These are phyloP conservation scores for Uria lomvia DNA, from an alignment of 2,113 vertebrate species.

Conservation along the genomic window DNA sequence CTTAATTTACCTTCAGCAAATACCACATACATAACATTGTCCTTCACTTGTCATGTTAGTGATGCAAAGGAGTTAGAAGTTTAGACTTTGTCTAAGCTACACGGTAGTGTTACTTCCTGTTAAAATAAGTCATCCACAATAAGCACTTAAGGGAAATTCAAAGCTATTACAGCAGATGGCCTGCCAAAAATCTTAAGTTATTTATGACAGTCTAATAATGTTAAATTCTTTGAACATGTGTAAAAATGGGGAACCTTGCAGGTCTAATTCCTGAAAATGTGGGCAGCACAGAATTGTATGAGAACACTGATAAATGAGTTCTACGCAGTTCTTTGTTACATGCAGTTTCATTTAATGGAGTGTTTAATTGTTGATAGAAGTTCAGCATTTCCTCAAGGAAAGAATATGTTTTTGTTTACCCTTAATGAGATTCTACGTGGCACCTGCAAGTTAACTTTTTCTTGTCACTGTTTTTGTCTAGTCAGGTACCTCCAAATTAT, in stretches of 20 bases:
- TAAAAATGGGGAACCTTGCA: constrained; percentile 37
- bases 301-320: neutral
- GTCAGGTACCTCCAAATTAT: neutral
- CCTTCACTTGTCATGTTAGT: neutral
- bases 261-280: constrained; percentile 49
- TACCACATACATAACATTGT: neutral
- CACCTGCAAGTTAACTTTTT: neutral
- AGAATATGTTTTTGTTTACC: neutral
- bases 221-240: constrained; percentile 47
- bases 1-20: neutral
- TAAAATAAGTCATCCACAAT: constrained; percentile 45
- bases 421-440: neutral
- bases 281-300: constrained; percentile 5
- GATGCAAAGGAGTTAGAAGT: neutral
- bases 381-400: neutral
- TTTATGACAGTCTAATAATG: constrained; percentile 60
- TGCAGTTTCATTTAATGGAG: neutral
- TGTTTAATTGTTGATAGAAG: neutral
- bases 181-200: constrained; percentile 60
- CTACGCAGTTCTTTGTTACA: neutral
- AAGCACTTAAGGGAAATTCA: constrained; percentile 55
- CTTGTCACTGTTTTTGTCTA: neutral
- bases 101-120: constrained; percentile 33
- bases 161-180: constrained; percentile 49
- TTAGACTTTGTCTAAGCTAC: constrained; percentile 14